A percentile compares a stretch with the other conserved stretches of the same genome.
Conservation (phyloP, 1,140 invertebrate species). For the Luehdorfia chinensis region DNA sequence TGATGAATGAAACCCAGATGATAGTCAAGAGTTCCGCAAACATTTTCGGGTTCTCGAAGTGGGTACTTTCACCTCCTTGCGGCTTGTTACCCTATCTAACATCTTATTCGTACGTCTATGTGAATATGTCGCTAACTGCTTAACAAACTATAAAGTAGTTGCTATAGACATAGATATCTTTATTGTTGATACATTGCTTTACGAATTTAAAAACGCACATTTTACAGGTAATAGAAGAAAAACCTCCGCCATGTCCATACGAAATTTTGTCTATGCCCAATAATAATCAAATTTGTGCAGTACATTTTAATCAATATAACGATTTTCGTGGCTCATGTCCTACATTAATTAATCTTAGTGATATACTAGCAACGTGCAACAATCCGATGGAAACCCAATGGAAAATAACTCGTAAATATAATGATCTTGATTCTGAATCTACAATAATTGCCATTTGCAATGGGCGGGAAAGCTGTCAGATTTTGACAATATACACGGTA, state of each 20-base stretch:
- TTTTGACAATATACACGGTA: slow-evolving; percentile 35
- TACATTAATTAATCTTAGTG: slow-evolving; percentile 22
- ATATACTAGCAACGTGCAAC: slow-evolving; percentile 30
- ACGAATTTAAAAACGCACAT: too few relatives aligned
- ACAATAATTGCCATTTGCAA: slow-evolving; percentile 31
- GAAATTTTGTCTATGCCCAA: slow-evolving; percentile 37
- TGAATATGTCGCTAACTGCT: too few relatives aligned
- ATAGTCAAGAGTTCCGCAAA: too few relatives aligned
- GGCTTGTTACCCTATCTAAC: too few relatives aligned
- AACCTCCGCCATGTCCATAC: slow-evolving; percentile 31
- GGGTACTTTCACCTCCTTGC: too few relatives aligned
- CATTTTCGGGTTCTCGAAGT: too few relatives aligned
- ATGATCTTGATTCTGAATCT: slow-evolving; percentile 16
- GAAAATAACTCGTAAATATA: slow-evolving; percentile 30
- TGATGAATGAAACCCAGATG: too few relatives aligned
- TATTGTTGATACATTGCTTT: too few relatives aligned
- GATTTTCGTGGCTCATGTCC: slow-evolving; percentile 23
- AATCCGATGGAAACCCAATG: slow-evolving; percentile 40
- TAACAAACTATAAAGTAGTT: too few relatives aligned
- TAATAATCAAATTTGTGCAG: slow-evolving; percentile 24
- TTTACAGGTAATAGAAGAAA: slow-evolving; percentile 42
- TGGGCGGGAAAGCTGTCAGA: slow-evolving; percentile 36
- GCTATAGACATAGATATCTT: too few relatives aligned
- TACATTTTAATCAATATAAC: slow-evolving; percentile 28
- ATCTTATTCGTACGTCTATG: too few relatives aligned